Percentiles rank a stretch among this genome's conserved stretches.
Conservation (phyloP, 1,140 invertebrate species). For the Latrodectus geometricus region DNA sequence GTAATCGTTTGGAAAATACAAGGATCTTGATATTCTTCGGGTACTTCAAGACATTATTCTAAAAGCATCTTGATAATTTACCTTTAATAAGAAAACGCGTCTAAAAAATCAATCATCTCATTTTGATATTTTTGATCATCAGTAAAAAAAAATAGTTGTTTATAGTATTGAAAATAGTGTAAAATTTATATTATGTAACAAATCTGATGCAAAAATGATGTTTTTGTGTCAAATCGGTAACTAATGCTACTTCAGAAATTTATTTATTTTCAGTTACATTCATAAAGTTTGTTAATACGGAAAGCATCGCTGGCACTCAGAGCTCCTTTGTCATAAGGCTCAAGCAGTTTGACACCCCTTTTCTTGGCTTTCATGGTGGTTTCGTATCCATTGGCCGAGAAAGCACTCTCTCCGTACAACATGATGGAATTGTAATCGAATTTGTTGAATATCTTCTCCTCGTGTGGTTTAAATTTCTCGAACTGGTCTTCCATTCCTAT, state of each 20-base stretch:
- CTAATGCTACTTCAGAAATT: neutral
- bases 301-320: conserved; percentile 22
- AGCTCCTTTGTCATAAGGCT: conserved; percentile 26
- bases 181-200: no score
- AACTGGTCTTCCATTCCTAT: conserved; percentile 21
- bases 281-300: conserved; percentile 37
- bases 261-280: conserved; percentile 10
- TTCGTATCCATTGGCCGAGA: conserved; percentile 13
- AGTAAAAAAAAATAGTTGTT: no score
- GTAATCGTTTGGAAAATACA: no score
- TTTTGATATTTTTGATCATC: no score
- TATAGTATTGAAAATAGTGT: no score
- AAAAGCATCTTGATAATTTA: no score
- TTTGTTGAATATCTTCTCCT: conserved; percentile 21
- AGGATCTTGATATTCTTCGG: no score
- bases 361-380: conserved; percentile 52
- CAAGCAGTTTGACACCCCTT: neutral
- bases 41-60: no score
- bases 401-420: conserved; percentile 49
- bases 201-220: no score
- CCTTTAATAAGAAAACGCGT: no score
- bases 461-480: conserved; percentile 5
- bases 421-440: conserved; percentile 54
- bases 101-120: no score
- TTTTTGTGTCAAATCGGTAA: no score